Evolutionary conservation across 1,140 invertebrate species (phyloP).

Genomic region (Bathynomus jamesi): DNA sequence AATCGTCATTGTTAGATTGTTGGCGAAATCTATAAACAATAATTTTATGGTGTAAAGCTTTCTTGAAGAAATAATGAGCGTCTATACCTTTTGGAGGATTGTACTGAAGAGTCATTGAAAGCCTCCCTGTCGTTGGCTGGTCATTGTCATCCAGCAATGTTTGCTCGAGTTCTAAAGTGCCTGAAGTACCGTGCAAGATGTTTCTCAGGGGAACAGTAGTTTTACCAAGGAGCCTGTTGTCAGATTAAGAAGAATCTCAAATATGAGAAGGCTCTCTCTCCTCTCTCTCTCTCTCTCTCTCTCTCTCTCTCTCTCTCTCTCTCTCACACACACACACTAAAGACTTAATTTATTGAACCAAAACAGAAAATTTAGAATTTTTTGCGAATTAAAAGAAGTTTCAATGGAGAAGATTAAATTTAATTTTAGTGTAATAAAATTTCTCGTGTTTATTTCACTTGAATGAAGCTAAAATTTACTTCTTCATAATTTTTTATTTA

Average conservation of each 20-base stretch:
- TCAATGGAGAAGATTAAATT: too few species aligned
- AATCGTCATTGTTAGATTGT: too few species aligned
- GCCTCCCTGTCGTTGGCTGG: constrained; percentile 35
- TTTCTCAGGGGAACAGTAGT: constrained; percentile 41
- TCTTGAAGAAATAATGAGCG: too few species aligned
- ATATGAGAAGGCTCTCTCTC: background rate
- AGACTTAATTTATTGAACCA: too few species aligned
- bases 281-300: background rate
- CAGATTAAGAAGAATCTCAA: background rate
- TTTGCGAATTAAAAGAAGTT: too few species aligned
- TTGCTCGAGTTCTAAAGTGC: constrained; percentile 39
- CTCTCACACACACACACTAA: background rate
- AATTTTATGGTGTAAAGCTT: too few species aligned
- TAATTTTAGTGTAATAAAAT: too few species aligned
- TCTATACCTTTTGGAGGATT: constrained; percentile 11
- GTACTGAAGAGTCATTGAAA: constrained; percentile 23
- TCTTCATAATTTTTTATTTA: too few species aligned
- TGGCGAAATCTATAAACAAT: too few species aligned
- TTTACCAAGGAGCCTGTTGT: constrained; percentile 41
- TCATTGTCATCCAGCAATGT: constrained; percentile 40
- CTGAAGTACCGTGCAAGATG: constrained; percentile 37
- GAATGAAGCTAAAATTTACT: too few species aligned
- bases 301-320: background rate
- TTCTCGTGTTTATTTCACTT: too few species aligned
- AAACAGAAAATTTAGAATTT: too few species aligned